These are phyloP conservation scores for Tympanuchus pallidicinctus DNA, from an alignment of 2,113 vertebrate genomes.

Conservation along the genomic window DNA sequence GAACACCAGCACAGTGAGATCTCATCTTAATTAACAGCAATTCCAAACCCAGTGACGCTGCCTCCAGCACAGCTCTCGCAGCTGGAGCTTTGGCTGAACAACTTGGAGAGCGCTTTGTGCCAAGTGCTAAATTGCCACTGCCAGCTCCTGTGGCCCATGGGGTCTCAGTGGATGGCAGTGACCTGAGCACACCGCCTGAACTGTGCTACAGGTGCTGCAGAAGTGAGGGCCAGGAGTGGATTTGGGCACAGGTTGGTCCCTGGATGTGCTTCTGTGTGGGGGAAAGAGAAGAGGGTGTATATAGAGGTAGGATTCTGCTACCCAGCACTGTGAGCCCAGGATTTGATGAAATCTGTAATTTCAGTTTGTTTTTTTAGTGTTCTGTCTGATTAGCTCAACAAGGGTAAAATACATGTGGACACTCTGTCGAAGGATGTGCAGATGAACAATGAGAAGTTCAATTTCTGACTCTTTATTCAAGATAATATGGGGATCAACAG, in stretches of 20 bases:
- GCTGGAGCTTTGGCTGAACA: conserved; percentile 13
- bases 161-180: not conserved
- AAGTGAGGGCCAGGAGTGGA: rapidly evolving
- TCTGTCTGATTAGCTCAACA: not conserved
- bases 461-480: not conserved
- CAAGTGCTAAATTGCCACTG: not conserved
- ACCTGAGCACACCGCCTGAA: not conserved
- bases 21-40: conserved; percentile 15
- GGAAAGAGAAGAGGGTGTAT: rapidly evolving
- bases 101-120: not conserved
- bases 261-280: rapidly evolving
- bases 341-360: not conserved
- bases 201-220: too few relatives aligned
- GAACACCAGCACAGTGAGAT: not conserved
- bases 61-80: not conserved
- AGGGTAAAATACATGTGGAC: rapidly evolving
- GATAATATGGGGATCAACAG: not conserved
- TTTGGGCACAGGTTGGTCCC: rapidly evolving
- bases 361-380: not conserved
- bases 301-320: not conserved
- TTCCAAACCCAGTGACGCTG: not conserved
- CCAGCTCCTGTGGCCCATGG: rapidly evolving
- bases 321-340: not conserved
- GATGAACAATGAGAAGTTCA: not conserved
- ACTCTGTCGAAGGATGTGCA: not conserved